A percentile compares a stretch with the other conserved stretches of the same genome.
Conservation (phyloP, 2,888 invertebrate genomes). For the Odontomyia ornata region DNA sequence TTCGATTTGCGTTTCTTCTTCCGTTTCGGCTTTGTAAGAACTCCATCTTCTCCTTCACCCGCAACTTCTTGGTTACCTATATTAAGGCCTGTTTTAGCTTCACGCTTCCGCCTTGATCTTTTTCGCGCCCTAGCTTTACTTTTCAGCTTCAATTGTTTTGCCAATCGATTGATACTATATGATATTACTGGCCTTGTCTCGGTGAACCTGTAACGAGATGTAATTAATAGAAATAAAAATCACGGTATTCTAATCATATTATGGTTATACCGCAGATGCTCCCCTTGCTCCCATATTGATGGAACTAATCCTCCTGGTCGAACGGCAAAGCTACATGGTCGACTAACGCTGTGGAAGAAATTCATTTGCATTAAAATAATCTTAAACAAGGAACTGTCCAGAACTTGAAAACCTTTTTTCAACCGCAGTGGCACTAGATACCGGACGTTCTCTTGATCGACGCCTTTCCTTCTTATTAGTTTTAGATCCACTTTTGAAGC, state of each 20-base stretch:
- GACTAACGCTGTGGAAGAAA: background rate
- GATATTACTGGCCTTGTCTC: constrained; percentile 38
- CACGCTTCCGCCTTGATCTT: constrained; percentile 1
- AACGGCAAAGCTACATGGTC: background rate
- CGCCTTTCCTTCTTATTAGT: background rate
- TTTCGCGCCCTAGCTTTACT: background rate
- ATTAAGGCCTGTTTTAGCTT: too few relatives aligned
- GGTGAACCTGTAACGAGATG: constrained; percentile 37
- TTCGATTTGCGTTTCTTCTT: constrained; percentile 52
- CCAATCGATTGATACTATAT: constrained; percentile 20
- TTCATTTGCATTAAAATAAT: too few relatives aligned
- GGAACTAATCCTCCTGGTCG: background rate
- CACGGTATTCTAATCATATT: too few relatives aligned
- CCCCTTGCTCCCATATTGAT: background rate
- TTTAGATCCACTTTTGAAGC: background rate
- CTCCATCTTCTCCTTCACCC: background rate
- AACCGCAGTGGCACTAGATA: too few relatives aligned
- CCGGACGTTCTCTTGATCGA: too few relatives aligned
- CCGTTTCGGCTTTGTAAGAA: background rate
- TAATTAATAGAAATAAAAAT: too few relatives aligned
- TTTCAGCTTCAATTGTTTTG: constrained; percentile 3
- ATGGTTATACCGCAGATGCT: too few relatives aligned
- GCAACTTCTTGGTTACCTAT: background rate
- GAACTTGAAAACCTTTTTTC: background rate
- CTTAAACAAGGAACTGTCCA: too few relatives aligned